Evolutionary conservation across 2,797 vertebrate genomes (phyloP), one percentile per base, ranked within the genome.

Genomic region (Melanotaenia boesemani): DNA sequence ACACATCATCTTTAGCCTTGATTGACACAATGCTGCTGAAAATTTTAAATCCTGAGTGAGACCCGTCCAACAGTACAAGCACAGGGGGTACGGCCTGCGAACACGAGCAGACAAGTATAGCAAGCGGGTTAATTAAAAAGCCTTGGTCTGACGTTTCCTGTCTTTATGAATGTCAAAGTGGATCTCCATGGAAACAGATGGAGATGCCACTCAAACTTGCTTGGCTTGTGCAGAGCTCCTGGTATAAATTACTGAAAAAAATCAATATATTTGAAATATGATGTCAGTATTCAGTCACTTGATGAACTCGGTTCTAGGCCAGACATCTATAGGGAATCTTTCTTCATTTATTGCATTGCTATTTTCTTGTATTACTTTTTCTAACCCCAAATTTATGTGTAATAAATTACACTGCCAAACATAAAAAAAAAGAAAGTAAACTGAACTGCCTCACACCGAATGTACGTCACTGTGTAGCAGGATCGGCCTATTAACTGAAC

Each of bases 181-280:
- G 44, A 61, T 84, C 84, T 81, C 86, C 58, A 30, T 62, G 80
- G 89, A 85, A 87, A 82, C 48, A 16, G 76, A 41, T 59, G 1
- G 12, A 63, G 63, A 80, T 91, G 89, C 89, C 91, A 91, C 70
- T 93, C 88, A 90, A 83, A 78, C 70, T 64, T 59, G 72, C 57
- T 69, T 13, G 24, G 52, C 73, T 69, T 15, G 12, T 61, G 3
- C 36, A 15, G 24, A 64, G 52, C 78, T 65, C 44, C 36, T 2
- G 59, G 59, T 75, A 70, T 93, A 72, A 91, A 92, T 90, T 86
- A 93, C 90, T 88, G 85, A 91, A 79, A 57, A 56, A 70, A 66
- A 62, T 63, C 6, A 48, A 58, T 12, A 6, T 55, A 36, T 70
- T 77, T 76, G 56, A 79, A 79, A 70, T 37, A 28, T 61, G 61